A percentile compares a stretch with the other conserved stretches of the same genome.
These are phyloP conservation scores for Alcedo quadribrachys DNA, from an alignment of 2,797 vertebrate genomes.

Conservation along the genomic window DNA sequence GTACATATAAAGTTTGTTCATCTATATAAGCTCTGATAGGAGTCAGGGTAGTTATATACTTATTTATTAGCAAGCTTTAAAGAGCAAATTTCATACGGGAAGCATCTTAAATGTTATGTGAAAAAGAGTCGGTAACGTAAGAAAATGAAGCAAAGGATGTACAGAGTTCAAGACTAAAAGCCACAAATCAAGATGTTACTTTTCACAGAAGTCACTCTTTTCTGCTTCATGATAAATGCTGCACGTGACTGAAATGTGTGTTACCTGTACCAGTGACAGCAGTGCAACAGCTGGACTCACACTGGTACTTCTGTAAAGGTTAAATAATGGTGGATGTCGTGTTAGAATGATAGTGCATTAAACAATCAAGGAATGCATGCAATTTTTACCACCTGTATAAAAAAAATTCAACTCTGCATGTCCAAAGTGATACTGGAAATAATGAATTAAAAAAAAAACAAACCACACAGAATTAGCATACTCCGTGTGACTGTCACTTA, in stretches of 20 bases:
- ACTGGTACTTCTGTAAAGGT: not conserved
- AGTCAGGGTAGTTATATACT: not conserved
- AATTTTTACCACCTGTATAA: constrained; percentile 27
- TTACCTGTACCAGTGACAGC: constrained; percentile 66
- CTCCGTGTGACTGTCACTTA: not conserved
- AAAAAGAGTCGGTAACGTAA: not conserved
- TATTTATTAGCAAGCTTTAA: constrained; percentile 18
- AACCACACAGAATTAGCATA: not conserved
- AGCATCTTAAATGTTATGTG: not conserved
- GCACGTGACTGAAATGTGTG: constrained; percentile 10
- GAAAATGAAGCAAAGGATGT: not conserved
- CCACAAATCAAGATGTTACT: not conserved
- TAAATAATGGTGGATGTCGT: constrained; percentile 20
- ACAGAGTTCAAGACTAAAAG: not conserved
- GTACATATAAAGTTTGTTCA: not conserved
- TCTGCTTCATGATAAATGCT: not conserved
- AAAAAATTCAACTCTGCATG: constrained; percentile 70
- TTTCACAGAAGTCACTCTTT: not conserved
- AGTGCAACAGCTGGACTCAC: not conserved
- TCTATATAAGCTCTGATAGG: not conserved
- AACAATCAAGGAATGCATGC: constrained; percentile 3
- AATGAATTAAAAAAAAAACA: not conserved
- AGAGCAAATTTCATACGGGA: not conserved
- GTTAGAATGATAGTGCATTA: constrained; percentile 1
- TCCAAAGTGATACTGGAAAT: constrained; percentile 45